These are phyloP conservation scores for Drosophila pallidifrons DNA, from an alignment of 1,140 invertebrate genomes.

Conservation along the genomic window DNA sequence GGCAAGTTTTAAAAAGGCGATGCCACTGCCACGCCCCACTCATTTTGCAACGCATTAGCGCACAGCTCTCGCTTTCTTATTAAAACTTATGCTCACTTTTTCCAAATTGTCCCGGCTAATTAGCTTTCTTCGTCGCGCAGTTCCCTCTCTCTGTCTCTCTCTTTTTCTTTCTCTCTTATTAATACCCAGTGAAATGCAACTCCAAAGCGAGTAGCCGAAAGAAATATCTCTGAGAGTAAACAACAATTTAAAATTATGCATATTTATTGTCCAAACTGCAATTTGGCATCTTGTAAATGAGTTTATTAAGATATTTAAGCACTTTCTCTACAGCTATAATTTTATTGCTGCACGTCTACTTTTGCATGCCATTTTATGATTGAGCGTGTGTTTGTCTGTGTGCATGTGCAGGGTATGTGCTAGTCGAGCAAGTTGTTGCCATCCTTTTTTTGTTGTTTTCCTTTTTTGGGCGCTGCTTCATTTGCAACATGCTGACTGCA, in stretches of 20 bases:
- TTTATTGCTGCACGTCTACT: conserved; percentile 1
- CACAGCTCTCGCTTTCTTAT: conserved; percentile 43
- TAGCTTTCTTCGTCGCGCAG: conserved; percentile 52
- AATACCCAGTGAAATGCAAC: conserved; percentile 8
- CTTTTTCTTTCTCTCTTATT: conserved; percentile 6
- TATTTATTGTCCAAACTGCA: too few species aligned
- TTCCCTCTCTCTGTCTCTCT: conserved; percentile 1
- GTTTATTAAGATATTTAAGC: neutral
- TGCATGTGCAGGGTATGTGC: conserved; percentile 8
- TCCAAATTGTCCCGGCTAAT: conserved; percentile 72
- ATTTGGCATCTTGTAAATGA: too few species aligned
- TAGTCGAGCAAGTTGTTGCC: neutral
- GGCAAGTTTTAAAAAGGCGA: conserved; percentile 45
- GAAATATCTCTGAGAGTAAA: too few species aligned
- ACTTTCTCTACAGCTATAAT: neutral
- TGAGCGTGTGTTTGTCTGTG: conserved; percentile 1
- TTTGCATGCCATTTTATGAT: conserved; percentile 13
- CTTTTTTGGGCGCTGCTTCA: conserved; percentile 28
- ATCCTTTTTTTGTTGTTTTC: conserved; percentile 8
- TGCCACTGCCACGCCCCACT: conserved; percentile 34
- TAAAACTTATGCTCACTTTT: conserved; percentile 67
- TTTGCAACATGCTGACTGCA: conserved; percentile 33
- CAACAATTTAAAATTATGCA: too few species aligned
- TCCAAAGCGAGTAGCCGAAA: neutral
- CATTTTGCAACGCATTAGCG: conserved; percentile 37